A percentile compares a stretch with the other conserved stretches of the same genome.
Conservation (phyloP, 2,113 vertebrate species). For the Burhinus bistriatus region DNA sequence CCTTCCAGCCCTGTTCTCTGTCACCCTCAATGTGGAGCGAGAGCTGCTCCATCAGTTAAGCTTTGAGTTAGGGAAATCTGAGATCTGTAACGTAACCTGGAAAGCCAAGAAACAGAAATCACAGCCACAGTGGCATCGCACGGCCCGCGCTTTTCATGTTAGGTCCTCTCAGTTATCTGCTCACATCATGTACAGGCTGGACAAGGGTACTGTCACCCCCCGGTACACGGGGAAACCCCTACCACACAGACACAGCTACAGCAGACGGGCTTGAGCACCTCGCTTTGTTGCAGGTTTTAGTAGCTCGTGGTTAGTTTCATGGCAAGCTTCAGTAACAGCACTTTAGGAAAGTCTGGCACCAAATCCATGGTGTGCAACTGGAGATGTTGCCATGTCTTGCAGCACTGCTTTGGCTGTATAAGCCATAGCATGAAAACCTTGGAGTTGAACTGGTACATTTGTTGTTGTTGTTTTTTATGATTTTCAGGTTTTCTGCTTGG, state of each 20-base stretch:
- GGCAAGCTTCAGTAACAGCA: neutral
- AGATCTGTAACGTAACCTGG: neutral
- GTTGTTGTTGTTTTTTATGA: neutral
- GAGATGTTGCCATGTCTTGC: neutral
- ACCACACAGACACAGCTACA: neutral
- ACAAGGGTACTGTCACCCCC: neutral
- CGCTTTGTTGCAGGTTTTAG: neutral
- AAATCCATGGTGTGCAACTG: fast-evolving
- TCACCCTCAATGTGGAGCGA: neutral
- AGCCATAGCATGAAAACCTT: neutral
- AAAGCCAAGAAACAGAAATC: neutral
- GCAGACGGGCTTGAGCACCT: neutral
- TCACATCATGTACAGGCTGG: neutral
- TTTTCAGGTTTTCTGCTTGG: neutral
- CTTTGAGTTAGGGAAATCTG: neutral
- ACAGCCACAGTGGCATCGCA: neutral
- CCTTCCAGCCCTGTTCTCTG: neutral
- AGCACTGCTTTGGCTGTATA: neutral
- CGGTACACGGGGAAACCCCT: neutral
- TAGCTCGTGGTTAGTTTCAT: neutral
- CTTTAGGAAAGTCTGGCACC: neutral
- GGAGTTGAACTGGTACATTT: neutral
- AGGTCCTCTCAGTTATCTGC: neutral
- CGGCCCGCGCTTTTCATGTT: fast-evolving
- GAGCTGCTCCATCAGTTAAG: neutral